Conservation (phyloP, 2,113 vertebrate species). For the Vulpes vulpes region DNA sequence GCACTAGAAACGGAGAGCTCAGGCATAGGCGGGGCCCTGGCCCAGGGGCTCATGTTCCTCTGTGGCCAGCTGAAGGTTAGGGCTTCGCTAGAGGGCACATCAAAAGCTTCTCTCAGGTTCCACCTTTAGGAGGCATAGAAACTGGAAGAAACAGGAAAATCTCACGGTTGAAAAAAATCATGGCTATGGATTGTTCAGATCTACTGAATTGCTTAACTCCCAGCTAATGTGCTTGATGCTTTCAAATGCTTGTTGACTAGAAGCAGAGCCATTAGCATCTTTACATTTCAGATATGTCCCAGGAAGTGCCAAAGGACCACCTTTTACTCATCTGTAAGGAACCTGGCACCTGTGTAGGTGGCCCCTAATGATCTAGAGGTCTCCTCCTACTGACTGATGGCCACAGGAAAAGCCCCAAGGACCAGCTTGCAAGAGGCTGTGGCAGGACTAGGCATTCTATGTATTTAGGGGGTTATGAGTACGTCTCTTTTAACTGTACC, state of each 20-base stretch:
- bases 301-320: not conserved
- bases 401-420: not conserved
- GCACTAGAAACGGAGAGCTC: not conserved
- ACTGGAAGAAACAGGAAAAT: not conserved
- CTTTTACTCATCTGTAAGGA: not conserved
- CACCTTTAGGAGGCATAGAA: not conserved
- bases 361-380: not conserved
- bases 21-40: no score
- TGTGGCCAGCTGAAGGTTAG: not conserved
- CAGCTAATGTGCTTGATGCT: rapidly evolving
- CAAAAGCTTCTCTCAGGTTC: not conserved
- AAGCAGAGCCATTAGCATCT: not conserved
- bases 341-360: not conserved
- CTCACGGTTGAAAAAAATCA: not conserved
- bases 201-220: no score
- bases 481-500: not conserved
- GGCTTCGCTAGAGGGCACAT: not conserved
- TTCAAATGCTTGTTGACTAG: not conserved
- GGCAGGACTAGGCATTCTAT: not conserved
- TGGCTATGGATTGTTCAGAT: not conserved
- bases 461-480: no score
- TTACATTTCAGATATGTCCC: not conserved
- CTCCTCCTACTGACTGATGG: not conserved
- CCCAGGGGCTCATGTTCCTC: not conserved
- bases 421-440: not conserved